Evolutionary conservation across 2,888 invertebrate species (phyloP).

Genomic region (Xanthia togata): DNA sequence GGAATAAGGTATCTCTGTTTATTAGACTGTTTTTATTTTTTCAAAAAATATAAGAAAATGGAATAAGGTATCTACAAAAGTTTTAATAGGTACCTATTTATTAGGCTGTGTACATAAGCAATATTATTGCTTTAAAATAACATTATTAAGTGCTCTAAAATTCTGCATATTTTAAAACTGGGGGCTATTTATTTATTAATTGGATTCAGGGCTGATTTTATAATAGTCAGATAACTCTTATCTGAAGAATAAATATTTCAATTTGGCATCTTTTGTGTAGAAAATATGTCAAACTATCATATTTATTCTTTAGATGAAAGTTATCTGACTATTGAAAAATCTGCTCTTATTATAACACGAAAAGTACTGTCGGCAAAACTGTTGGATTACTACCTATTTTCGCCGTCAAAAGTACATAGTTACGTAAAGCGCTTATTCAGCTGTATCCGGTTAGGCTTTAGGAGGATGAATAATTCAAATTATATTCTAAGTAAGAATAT

Average conservation of each 20-base stretch:
- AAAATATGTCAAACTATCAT: no score
- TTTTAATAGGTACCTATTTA: not conserved
- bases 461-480: not conserved
- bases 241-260: no score
- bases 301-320: no score
- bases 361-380: constrained; percentile 28
- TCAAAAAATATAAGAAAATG: not conserved
- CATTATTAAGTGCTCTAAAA: constrained; percentile 27
- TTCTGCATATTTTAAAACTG: constrained; percentile 28
- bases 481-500: not conserved
- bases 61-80: not conserved
- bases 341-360: not conserved
- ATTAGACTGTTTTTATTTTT: constrained; percentile 8
- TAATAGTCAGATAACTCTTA: no score
- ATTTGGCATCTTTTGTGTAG: no score
- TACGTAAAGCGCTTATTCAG: constrained; percentile 28
- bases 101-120: constrained; percentile 41
- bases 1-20: not conserved
- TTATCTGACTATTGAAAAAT: no score
- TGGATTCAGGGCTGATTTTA: not conserved
- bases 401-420: constrained; percentile 1
- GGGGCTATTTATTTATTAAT: constrained; percentile 32
- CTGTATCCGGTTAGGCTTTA: constrained; percentile 29
- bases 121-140: constrained; percentile 34
- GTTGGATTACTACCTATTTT: not conserved